phyloP scores from a whole-genome alignment of 2,113 vertebrate genomes.

The Crocuta crocuta region DNA sequence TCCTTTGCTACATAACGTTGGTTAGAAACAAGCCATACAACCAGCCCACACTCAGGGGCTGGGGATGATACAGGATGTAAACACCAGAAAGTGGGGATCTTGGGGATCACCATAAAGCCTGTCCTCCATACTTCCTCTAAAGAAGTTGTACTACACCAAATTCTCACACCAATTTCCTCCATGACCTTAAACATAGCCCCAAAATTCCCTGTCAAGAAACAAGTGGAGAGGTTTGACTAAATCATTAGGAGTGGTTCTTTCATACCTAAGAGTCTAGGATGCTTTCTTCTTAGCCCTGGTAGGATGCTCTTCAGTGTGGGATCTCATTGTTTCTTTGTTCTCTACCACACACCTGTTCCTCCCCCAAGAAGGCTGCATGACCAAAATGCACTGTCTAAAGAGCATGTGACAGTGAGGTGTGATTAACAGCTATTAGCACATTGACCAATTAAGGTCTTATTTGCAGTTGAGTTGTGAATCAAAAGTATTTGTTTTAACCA shows the following conservation, averaged over 20 bases:
- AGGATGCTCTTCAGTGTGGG: neutral
- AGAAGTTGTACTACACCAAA: neutral
- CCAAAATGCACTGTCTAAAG: neutral
- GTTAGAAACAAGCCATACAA: neutral
- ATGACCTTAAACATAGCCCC: neutral
- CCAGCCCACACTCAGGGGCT: neutral
- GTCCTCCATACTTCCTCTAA: neutral
- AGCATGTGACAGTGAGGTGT: neutral
- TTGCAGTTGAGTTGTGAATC: neutral
- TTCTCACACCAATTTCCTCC: neutral
- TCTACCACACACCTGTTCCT: neutral
- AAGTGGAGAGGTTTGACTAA: neutral
- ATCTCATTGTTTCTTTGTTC: neutral
- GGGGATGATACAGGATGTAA: neutral
- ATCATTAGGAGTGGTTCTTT: neutral
- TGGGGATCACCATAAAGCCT: neutral
- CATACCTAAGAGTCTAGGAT: neutral
- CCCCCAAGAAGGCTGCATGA: neutral
- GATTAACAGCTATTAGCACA: neutral
- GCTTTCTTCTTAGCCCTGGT: neutral
- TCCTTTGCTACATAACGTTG: neutral
- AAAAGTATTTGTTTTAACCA: neutral
- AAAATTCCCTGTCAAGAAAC: neutral
- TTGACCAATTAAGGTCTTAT: neutral
- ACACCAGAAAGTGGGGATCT: neutral